These are phyloP conservation scores for Xylocopa sonorina DNA, from an alignment of 1,140 invertebrate genomes.

Conservation along the genomic window DNA sequence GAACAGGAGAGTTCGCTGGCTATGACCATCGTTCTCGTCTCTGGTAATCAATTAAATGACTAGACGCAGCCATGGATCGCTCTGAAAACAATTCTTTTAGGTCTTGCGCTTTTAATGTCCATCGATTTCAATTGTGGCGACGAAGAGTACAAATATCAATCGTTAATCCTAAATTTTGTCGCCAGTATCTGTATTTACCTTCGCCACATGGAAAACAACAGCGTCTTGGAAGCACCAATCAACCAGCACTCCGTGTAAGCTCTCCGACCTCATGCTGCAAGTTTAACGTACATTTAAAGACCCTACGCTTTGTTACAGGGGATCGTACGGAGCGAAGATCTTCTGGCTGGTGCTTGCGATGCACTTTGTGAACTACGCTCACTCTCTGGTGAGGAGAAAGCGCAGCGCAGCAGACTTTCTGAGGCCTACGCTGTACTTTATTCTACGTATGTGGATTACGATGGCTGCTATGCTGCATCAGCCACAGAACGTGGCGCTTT, in stretches of 20 bases:
- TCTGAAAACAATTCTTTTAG: constrained; percentile 57
- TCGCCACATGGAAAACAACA: constrained; percentile 69
- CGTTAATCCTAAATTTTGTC: constrained; percentile 61
- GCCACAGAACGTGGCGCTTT: constrained; percentile 89
- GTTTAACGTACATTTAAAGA: constrained; percentile 21
- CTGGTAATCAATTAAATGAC: constrained; percentile 78
- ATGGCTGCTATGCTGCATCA: constrained; percentile 86
- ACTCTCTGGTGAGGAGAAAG: constrained; percentile 50
- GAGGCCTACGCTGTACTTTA: constrained; percentile 52
- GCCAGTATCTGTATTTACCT: constrained; percentile 72
- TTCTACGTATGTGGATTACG: constrained; percentile 82
- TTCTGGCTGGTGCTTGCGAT: constrained; percentile 72
- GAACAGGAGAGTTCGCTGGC: constrained; percentile 81
- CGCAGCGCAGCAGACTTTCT: constrained; percentile 38
- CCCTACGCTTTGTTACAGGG: constrained; percentile 58
- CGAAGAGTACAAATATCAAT: constrained; percentile 44
- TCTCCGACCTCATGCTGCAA: no score
- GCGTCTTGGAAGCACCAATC: constrained; percentile 67
- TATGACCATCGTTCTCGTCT: constrained; percentile 82
- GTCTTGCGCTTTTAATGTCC: constrained; percentile 66
- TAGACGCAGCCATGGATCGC: neutral
- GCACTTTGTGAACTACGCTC: constrained; percentile 60
- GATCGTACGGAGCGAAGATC: constrained; percentile 68
- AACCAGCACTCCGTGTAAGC: constrained; percentile 70
- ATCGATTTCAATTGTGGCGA: constrained; percentile 63